Evolutionary conservation across 1,140 invertebrate species (phyloP).

Genomic region (Aphaenogaster floridana): DNA sequence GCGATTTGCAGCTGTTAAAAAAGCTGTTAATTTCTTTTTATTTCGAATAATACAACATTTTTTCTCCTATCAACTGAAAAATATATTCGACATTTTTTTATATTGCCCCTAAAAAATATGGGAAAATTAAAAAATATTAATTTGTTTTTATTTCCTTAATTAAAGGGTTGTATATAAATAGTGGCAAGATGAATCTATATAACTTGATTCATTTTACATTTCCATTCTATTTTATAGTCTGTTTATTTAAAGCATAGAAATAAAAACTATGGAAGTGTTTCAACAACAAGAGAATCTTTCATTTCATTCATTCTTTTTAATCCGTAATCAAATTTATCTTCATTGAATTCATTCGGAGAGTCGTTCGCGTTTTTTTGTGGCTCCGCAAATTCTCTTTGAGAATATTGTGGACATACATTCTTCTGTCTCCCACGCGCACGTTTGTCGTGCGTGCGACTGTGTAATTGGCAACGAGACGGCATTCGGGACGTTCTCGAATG

Average conservation of each 20-base stretch:
- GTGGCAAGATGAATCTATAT: background rate
- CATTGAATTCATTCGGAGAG: background rate
- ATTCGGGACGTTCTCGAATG: slow-evolving; percentile 19
- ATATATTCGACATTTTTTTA: slow-evolving; percentile 12
- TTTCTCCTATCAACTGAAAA: background rate
- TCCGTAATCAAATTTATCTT: background rate
- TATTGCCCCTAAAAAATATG: background rate
- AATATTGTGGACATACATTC: background rate
- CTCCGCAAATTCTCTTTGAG: background rate
- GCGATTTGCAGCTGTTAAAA: slow-evolving; percentile 18
- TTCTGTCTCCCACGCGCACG: background rate
- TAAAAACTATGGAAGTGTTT: background rate
- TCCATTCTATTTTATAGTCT: background rate
- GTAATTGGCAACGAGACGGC: slow-evolving; percentile 25
- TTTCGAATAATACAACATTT: background rate
- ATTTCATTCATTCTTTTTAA: background rate
- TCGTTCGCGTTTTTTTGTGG: background rate
- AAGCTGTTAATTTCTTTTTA: slow-evolving; percentile 15
- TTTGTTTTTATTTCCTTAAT: background rate
- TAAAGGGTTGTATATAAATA: background rate
- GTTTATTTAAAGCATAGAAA: background rate
- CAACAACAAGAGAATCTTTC: background rate
- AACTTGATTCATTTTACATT: slow-evolving; percentile 4
- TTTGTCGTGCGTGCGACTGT: background rate
- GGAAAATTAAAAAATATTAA: background rate